Conservation (phyloP, 2,888 invertebrate genomes). For the Heteromyza rotundicornis region DNA sequence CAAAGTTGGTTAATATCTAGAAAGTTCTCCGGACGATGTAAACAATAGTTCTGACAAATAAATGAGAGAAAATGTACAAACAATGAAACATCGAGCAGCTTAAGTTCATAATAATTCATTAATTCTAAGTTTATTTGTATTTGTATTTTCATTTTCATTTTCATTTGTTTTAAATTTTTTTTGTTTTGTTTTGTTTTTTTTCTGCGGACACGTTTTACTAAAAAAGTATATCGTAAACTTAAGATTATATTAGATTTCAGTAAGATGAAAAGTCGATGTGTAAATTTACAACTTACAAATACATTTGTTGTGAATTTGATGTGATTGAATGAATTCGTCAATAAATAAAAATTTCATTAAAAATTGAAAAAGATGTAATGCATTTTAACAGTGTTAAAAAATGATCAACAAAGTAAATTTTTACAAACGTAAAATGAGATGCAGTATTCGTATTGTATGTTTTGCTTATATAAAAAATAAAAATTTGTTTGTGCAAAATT, state of each 20-base stretch:
- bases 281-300: neutral
- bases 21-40: no score
- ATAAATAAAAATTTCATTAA: constrained; percentile 7
- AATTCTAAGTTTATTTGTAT: no score
- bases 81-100: no score
- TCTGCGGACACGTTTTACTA: neutral
- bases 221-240: neutral
- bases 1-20: no score
- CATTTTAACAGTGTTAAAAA: constrained; percentile 24
- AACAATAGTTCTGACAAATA: no score
- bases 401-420: constrained; percentile 19
- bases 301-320: neutral
- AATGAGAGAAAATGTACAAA: no score
- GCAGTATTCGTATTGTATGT: constrained; percentile 12
- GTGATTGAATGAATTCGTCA: neutral
- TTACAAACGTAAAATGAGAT: constrained; percentile 11
- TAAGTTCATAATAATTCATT: no score
- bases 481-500: constrained; percentile 27
- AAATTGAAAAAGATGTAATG: neutral
- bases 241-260: neutral
- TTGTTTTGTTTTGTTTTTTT: neutral
- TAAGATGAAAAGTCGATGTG: neutral
- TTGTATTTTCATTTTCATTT: no score
- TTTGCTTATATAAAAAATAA: no score
- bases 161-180: no score